Evolutionary conservation across 1,140 invertebrate species (phyloP).

Genomic region (Drosophila kanapiae): DNA sequence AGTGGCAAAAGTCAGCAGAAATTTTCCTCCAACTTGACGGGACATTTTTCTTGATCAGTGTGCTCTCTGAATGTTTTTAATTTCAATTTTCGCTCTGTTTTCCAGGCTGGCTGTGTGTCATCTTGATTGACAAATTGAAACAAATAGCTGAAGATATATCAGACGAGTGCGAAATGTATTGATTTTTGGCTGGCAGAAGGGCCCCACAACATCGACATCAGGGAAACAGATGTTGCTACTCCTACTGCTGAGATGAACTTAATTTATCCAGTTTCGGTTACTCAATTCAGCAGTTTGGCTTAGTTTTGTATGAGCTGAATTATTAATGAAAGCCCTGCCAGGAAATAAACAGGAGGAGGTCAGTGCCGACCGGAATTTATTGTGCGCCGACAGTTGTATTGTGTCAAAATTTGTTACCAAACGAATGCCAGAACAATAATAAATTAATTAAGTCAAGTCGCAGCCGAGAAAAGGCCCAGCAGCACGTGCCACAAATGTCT

Average conservation of each 20-base stretch:
- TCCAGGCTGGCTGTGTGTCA: conserved; percentile 42
- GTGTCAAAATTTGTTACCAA: conserved; percentile 61
- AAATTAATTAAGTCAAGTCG: conserved; percentile 68
- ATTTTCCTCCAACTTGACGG: conserved; percentile 14
- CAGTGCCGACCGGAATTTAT: conserved; percentile 49
- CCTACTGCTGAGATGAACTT: conserved; percentile 29
- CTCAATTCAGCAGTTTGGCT: conserved; percentile 55
- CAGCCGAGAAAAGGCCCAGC: conserved; percentile 37
- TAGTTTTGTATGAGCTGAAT: conserved; percentile 52
- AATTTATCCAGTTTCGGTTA: conserved; percentile 69
- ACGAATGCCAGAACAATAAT: conserved; percentile 69
- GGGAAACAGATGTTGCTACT: conserved; percentile 33
- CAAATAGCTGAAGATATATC: conserved; percentile 60
- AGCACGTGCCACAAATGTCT: conserved; percentile 64
- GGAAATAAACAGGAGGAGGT: conserved; percentile 13
- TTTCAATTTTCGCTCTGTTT: conserved; percentile 57
- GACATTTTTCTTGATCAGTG: conserved; percentile 53
- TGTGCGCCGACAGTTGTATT: conserved; percentile 39
- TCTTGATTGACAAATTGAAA: conserved; percentile 73
- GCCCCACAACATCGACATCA: neutral
- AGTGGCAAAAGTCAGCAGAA: conserved; percentile 6
- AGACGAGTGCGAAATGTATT: conserved; percentile 40
- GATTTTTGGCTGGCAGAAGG: conserved; percentile 19
- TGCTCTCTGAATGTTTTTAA: conserved; percentile 58
- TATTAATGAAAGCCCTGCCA: conserved; percentile 54